Percentiles rank a stretch among this genome's conserved stretches.
phyloP scores from a whole-genome alignment of 30 jellyfish, hydroid and myxozoan genomes.

The Morbakka virulenta region DNA sequence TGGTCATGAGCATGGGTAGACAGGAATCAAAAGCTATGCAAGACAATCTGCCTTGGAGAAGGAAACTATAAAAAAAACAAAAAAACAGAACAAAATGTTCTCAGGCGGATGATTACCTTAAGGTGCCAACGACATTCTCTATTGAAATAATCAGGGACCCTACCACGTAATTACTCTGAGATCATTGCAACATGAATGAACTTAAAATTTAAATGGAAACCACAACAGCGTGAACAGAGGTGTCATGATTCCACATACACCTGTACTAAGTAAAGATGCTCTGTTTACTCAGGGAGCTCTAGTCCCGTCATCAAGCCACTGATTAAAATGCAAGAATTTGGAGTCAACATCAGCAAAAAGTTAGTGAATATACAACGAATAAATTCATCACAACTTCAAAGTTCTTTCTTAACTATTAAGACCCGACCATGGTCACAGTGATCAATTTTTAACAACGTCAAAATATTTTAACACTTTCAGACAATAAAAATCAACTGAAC shows the following conservation, averaged over 20 bases:
- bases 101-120: background rate
- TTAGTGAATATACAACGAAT: too few relatives aligned
- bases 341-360: too few relatives aligned
- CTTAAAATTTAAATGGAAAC: slow-evolving; percentile 15
- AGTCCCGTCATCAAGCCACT: slow-evolving; percentile 20
- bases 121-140: slow-evolving; percentile 16
- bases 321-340: slow-evolving; percentile 12
- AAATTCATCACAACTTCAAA: too few relatives aligned
- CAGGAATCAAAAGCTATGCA: background rate
- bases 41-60: background rate
- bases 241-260: slow-evolving; percentile 4
- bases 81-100: background rate
- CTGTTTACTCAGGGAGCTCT: slow-evolving; percentile 35
- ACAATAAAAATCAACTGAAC: too few relatives aligned
- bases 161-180: slow-evolving; percentile 45
- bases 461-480: too few relatives aligned
- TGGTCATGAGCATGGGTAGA: background rate
- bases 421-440: too few relatives aligned
- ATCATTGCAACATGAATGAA: slow-evolving; percentile 28
- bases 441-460: too few relatives aligned
- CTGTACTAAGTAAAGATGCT: slow-evolving; percentile 24
- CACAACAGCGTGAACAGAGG: slow-evolving; percentile 27
- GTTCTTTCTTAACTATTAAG: too few relatives aligned
- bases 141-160: slow-evolving; percentile 46
- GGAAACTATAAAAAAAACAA: background rate